Conservation (phyloP, 1,140 invertebrate species). For the Pseudobourletiella spinata region DNA sequence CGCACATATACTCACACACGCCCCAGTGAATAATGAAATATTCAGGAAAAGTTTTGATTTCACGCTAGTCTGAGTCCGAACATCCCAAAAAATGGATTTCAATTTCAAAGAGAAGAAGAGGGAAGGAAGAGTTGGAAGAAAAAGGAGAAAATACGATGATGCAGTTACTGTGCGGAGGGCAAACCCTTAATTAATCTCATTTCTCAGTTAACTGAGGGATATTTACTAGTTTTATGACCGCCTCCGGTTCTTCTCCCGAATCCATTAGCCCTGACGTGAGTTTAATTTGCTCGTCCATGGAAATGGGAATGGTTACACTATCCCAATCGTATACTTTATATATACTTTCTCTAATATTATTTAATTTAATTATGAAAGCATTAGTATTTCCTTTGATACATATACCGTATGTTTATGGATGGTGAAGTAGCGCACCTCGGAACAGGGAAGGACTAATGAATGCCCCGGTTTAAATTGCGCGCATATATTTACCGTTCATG, state of each 20-base stretch:
- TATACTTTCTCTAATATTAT: background rate
- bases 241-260: no score
- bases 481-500: background rate
- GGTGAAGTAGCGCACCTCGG: no score
- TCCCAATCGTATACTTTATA: no score
- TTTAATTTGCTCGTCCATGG: no score
- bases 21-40: constrained; percentile 3
- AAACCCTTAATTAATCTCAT: no score
- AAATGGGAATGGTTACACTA: no score
- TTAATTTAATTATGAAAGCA: constrained; percentile 1
- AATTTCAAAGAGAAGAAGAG: constrained; percentile 1
- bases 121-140: background rate
- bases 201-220: no score
- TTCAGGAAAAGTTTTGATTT: constrained; percentile 26
- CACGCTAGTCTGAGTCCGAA: constrained; percentile 17
- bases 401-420: no score
- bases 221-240: background rate
- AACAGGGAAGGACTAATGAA: background rate
- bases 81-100: constrained; percentile 18
- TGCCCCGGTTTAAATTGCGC: background rate
- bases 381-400: background rate
- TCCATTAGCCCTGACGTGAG: no score
- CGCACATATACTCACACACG: background rate
- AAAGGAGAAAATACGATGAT: background rate
- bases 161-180: no score